These are phyloP conservation scores for Trachelus stipa DNA, from an alignment of 2,888 invertebrate species.

Conservation along the genomic window DNA sequence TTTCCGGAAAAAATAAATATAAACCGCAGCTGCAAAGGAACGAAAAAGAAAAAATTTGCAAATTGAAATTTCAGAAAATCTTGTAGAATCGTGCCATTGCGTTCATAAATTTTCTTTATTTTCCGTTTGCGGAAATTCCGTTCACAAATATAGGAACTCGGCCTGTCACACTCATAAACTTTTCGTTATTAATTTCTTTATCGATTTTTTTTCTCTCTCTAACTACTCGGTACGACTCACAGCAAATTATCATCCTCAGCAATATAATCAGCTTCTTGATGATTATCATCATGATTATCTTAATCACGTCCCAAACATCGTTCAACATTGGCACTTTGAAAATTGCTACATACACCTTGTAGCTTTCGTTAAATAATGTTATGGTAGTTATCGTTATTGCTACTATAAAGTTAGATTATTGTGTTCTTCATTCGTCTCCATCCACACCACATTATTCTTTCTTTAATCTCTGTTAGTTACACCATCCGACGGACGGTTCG, in stretches of 20 bases:
- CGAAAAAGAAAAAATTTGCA: too few species aligned
- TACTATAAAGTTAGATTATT: slow-evolving; percentile 40
- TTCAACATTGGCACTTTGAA: slow-evolving; percentile 53
- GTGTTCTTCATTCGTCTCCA: slow-evolving; percentile 1
- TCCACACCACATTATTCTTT: background rate
- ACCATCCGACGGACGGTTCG: slow-evolving; percentile 35
- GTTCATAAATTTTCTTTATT: slow-evolving; percentile 11
- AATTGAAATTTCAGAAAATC: too few species aligned
- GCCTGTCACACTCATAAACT: slow-evolving; percentile 39
- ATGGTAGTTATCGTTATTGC: slow-evolving; percentile 30
- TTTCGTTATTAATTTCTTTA: slow-evolving; percentile 29
- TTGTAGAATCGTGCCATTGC: too few species aligned
- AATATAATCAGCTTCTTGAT: background rate
- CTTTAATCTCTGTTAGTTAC: background rate
- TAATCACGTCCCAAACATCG: background rate
- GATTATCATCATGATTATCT: background rate
- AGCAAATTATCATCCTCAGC: slow-evolving; percentile 22
- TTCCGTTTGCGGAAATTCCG: too few species aligned
- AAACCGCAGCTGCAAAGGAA: too few species aligned
- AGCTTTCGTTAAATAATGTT: slow-evolving; percentile 29
- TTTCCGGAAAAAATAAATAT: too few species aligned
- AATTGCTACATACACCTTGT: slow-evolving; percentile 30
- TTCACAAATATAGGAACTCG: slow-evolving; percentile 41
- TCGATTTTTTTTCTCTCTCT: background rate
- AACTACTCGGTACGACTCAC: slow-evolving; percentile 32